Base-by-base conservation (phyloP, 2,888 invertebrate species). In the Poecilobothrus nobilitatus region DNA sequence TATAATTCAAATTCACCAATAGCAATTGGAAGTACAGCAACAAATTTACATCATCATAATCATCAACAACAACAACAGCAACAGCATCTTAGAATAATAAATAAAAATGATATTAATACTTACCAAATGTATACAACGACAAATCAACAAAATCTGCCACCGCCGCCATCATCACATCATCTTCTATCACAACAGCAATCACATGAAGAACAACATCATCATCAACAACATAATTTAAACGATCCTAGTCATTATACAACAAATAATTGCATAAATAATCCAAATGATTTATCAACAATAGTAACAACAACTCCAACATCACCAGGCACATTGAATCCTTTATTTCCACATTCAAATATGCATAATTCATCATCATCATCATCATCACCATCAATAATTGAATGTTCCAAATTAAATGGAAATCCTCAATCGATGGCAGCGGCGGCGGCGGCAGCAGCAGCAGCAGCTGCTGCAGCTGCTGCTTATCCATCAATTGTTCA, bases 161-260 rank as follows among this genome's bases (percentile, higher is more conserved):
- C 63, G 78, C 78, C 53, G 79, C 76, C 21, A 63, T 78, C 4
- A 74, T 74, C 3, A 69, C 75, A 77, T 22, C 76, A 78, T 7
- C 76, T 76, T 63, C 66, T 66, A 5, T 18, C 34, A 21, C 64
- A 66, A 20, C 68, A 71, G 27, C 71, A 70, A 20, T 67, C 66
- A 10, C 73, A 66, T 53, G 70, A 69, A 68, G 66, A 71, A 68
- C 69, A 70, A 3, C 69, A 69, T 18, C 72, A 73, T 37, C 72
- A 75, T 65, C 71, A 69, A 68, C 72, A 73, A 34, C 72, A 75
- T 65, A 66, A 67, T 67, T 67, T 61, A 53, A 27, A 67, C 15
- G 65, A 61, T 8, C 67, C 67, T 8, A 68, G 70, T 33, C 71
- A 73, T 44, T 71, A 72, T 27, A 62, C 21, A 44, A 69, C 61